Base-by-base conservation (phyloP, 2,113 vertebrate genomes). In the Lonchura striata region DNA sequence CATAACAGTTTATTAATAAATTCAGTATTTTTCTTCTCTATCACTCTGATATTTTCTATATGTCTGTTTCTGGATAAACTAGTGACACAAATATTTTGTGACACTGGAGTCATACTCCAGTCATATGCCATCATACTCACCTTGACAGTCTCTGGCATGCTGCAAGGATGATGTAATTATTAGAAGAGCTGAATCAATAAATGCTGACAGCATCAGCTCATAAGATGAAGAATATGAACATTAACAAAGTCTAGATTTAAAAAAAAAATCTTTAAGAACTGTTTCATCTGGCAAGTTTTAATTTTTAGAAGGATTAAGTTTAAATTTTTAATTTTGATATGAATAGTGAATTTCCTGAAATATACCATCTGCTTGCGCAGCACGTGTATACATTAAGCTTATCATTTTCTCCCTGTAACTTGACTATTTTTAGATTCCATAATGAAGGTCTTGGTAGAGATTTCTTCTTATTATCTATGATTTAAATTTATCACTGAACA, bases 161-260 rank as follows among this genome's bases (percentile, higher is more conserved):
- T 69, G 92, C 33, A 83, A 95, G 74, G 76, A 69, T 91, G 82
- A 94, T 70, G 94, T 47, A 94, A 87, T 93, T 87, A 85, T 94
- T 87, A 61, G 78, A 82, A 88, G 56, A n/a, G 35, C 42, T 92
- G 82, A 96, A 97, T 96, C 94, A 93, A 96, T 97, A 95, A 82
- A 61, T 89, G 61, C 74, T 97, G 95, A 92, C 92, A 95, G 65
- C 77, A 69, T 63, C 88, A 85, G 39, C 63, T 87, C 41, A 92
- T 87, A 88, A 65, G 39, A 93, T 87, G 84, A 96, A 87, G 81
- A 90, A 87, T 90, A 77, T 61, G 35, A 88, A 23, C 63, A 53
- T 79, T 95, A 86, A 91, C 27, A 7, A 96, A 90, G 16, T 46
- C 56, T 89, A 82, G 39, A 64, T 80, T 90, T 13, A 83, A 90